Evolutionary conservation across 1,140 invertebrate species (phyloP).

Genomic region (Anagrus nilaparvatae): DNA sequence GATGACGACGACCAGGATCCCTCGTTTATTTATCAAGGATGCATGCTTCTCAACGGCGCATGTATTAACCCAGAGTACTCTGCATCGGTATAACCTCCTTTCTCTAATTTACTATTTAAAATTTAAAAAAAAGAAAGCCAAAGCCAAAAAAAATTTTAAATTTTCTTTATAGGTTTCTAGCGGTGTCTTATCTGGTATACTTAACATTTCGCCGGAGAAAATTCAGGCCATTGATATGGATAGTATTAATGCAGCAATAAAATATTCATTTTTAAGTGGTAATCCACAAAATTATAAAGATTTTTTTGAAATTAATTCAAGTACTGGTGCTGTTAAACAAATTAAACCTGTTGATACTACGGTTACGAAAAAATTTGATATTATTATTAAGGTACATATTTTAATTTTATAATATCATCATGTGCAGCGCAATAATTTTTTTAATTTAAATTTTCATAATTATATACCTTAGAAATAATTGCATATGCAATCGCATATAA

Average conservation of each 20-base stretch:
- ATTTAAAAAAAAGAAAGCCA: background rate
- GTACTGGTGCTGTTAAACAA: conserved; percentile 70
- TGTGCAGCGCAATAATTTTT: background rate
- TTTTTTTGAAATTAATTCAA: conserved; percentile 75
- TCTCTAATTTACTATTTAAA: conserved; percentile 1
- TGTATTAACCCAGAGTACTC: conserved; percentile 77
- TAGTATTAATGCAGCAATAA: conserved; percentile 68
- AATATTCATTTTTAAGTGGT: conserved; percentile 72
- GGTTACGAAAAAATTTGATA: conserved; percentile 58
- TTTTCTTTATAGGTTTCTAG: conserved; percentile 74
- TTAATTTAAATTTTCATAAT: background rate
- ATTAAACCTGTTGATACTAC: conserved; percentile 68
- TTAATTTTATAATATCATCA: background rate
- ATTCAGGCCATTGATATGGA: conserved; percentile 84
- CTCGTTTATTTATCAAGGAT: conserved; percentile 75
- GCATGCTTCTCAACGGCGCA: conserved; percentile 63
- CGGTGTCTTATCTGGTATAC: conserved; percentile 66
- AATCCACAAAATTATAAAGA: conserved; percentile 62
- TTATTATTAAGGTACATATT: conserved; percentile 56
- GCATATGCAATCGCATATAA: too few species aligned
- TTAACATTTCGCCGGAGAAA: conserved; percentile 75
- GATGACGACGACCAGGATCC: conserved; percentile 86
- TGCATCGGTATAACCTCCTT: conserved; percentile 53
- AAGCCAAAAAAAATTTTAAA: too few species aligned
- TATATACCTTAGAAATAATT: background rate